Evolutionary conservation across 2,888 invertebrate species (phyloP).

Genomic region (Eilema caniola): DNA sequence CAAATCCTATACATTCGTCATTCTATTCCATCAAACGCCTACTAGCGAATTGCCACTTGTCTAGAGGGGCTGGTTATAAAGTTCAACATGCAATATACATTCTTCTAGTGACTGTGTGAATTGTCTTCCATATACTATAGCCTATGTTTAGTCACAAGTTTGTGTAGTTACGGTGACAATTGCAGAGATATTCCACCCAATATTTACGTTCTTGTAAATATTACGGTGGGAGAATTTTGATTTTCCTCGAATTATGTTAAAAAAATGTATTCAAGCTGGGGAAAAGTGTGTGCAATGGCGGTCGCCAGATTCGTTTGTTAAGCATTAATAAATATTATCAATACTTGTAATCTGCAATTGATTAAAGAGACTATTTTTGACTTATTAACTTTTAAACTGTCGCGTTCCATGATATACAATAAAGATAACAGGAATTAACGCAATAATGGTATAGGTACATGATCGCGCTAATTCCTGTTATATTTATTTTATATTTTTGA

Average conservation of each 20-base stretch:
- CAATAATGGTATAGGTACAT: too few species aligned
- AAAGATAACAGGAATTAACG: too few species aligned
- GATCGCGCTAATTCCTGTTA: too few species aligned
- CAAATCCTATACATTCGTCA: too few species aligned
- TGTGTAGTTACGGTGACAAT: constrained; percentile 26
- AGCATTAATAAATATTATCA: background rate
- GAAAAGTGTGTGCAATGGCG: background rate
- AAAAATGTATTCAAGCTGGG: background rate
- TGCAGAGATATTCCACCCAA: constrained; percentile 27
- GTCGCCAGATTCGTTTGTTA: background rate
- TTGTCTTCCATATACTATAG: constrained; percentile 23
- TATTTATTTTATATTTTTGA: too few species aligned
- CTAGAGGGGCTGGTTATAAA: background rate
- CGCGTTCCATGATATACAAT: too few species aligned
- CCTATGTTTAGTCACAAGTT: constrained; percentile 42
- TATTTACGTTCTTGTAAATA: constrained; percentile 35
- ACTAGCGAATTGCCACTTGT: too few species aligned
- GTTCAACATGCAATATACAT: constrained; percentile 2
- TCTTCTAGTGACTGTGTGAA: background rate
- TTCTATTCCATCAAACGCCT: too few species aligned
- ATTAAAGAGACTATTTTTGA: too few species aligned
- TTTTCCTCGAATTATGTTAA: background rate
- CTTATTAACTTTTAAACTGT: too few species aligned
- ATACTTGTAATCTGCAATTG: background rate
- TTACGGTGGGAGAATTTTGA: constrained; percentile 21